Percentiles rank a stretch among this genome's conserved stretches.
phyloP scores from a whole-genome alignment of 2,113 vertebrate species.

The Ochotona princeps region DNA sequence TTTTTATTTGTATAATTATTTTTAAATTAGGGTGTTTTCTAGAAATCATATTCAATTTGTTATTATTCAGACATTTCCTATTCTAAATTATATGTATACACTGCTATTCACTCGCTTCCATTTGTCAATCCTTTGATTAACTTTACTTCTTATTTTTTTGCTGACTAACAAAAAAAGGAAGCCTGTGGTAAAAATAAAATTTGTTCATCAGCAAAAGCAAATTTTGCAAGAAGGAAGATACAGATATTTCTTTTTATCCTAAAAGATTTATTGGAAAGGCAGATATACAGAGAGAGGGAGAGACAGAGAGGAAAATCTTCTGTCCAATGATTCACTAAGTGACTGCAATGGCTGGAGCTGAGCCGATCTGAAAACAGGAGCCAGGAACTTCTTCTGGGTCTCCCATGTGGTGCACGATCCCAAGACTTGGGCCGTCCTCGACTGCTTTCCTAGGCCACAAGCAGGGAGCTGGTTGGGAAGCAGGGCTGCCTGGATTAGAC shows the following conservation, averaged over 20 bases:
- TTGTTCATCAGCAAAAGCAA: slow-evolving; percentile 72
- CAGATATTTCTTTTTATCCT: slow-evolving; percentile 63
- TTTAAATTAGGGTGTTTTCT: slow-evolving; percentile 55
- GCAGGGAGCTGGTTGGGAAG: too few relatives aligned
- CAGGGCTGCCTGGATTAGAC: too few relatives aligned
- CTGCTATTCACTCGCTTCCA: slow-evolving; percentile 70
- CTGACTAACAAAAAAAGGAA: slow-evolving; percentile 70
- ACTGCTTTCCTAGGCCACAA: too few relatives aligned
- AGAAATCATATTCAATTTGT: slow-evolving; percentile 61
- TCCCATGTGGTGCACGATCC: too few relatives aligned
- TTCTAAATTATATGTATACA: slow-evolving; percentile 67
- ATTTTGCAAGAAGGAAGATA: slow-evolving; percentile 71
- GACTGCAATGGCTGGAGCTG: too few relatives aligned
- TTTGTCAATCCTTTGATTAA: slow-evolving; percentile 77
- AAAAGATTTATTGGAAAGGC: too few relatives aligned
- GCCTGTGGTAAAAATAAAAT: slow-evolving; percentile 73
- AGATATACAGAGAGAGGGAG: too few relatives aligned
- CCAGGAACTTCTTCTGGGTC: too few relatives aligned
- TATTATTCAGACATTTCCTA: slow-evolving; percentile 61
- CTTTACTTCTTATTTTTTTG: slow-evolving; percentile 72
- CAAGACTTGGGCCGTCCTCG: too few relatives aligned
- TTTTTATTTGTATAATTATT: slow-evolving; percentile 64
- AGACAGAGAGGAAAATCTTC: too few relatives aligned
- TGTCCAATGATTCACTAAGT: too few relatives aligned
- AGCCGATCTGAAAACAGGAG: too few relatives aligned